Evolutionary conservation across 2,888 invertebrate genomes (phyloP), one percentile per base, ranked within the genome.

Genomic region (Synanthedon tipuliformis): DNA sequence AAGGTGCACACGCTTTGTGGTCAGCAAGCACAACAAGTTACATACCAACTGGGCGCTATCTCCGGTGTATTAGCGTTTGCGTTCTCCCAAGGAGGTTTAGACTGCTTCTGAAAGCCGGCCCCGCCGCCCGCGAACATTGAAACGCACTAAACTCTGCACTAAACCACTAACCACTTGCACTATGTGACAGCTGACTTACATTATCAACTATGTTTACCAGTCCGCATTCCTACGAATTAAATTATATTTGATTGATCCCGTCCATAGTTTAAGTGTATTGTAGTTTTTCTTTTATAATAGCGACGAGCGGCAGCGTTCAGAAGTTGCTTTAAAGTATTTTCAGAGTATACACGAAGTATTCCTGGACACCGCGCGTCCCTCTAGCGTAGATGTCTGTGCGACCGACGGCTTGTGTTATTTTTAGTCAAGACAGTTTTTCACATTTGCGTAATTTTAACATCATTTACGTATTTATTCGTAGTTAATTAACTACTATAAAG

Each of bases 61-160:
- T 83, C 81, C 2, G 73, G 60, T 10, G 65, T 55, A 51, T 59
- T 61, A 11, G 65, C 56, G 56, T 63, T 73, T 49, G 67, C 58
- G 56, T 63, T 75, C 62, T 84, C 83, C 83, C 83, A 83, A 15
- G 83, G 84, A 48, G 83, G 84, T 57, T 83, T 83, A 3, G 81
- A 80, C 62, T 81, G 81, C 64, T 82, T 84, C 57, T 84, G 84
- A 57, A 84, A 83, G 8, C 83, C 84, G 10, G 84, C 83, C 27
- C 83, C 84, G 8, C 83, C 83, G 3, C 84, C 83, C 61, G 84
- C 84, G 56, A 85, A 84, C 85, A 85, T 85, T 59, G 66, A 68
- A 59, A 51, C 52, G 50, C 56, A 56, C 55, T 52, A 53, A 52
- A 56, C 53, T 54, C 53, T 53, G 52, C 23, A 15, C 18, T 3